These are phyloP conservation scores for Semnornis frantzii DNA, from an alignment of 2,113 vertebrate genomes.

Conservation along the genomic window DNA sequence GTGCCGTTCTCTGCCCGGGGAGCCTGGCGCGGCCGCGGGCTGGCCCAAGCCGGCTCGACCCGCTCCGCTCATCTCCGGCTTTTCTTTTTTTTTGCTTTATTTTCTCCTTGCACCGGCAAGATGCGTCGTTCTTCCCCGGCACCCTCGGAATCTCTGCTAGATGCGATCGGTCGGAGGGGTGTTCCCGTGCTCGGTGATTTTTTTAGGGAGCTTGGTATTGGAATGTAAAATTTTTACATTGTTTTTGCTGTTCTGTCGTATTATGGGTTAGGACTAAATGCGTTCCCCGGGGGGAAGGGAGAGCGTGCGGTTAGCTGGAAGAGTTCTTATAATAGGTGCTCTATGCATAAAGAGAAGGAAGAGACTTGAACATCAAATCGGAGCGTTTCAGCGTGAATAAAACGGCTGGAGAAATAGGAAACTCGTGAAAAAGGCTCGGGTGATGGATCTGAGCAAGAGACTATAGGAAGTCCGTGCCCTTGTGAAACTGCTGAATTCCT, in stretches of 20 bases:
- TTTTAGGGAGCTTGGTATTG: background rate
- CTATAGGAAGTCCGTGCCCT: background rate
- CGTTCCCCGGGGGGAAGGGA: background rate
- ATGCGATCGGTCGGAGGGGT: background rate
- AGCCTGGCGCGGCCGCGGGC: background rate
- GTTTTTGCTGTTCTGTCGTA: background rate
- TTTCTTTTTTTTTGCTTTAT: background rate
- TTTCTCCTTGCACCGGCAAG: background rate
- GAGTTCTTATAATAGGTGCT: conserved; percentile 43
- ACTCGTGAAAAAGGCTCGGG: background rate
- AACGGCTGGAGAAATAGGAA: background rate
- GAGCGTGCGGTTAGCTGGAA: background rate
- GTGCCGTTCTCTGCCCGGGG: background rate
- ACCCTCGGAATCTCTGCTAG: background rate
- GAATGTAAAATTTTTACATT: background rate
- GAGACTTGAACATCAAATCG: background rate
- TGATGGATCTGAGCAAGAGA: background rate
- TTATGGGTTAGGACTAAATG: background rate
- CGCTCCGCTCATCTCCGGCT: background rate
- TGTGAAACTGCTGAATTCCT: conserved; percentile 1
- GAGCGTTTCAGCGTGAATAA: background rate
- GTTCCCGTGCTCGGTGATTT: background rate
- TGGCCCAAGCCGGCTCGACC: background rate
- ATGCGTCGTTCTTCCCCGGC: background rate
- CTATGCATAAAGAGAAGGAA: conserved; percentile 40